Base-by-base conservation (phyloP, 2,797 vertebrate species). In the Heterohyrax brucei region DNA sequence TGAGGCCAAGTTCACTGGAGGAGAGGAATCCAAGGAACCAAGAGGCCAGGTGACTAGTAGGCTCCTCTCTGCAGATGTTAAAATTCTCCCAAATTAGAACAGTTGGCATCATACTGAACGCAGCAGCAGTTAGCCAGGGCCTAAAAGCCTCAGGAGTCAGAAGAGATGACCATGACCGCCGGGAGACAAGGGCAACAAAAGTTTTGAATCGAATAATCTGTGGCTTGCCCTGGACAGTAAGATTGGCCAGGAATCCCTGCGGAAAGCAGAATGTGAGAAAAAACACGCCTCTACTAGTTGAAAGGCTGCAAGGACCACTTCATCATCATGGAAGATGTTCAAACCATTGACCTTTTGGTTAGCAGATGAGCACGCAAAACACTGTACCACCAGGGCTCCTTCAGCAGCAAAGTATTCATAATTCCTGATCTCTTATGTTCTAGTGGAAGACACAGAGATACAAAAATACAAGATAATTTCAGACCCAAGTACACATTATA, bases 391-490 rank as follows among this genome's bases (percentile, higher is more conserved):
- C 53, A 56, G 53, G 53, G 53, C 53, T 56, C 53, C 53, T 56
- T 56, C 53, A 56, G 64, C 78, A 87, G 39, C 26, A 24, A 80
- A 48, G 22, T 22, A 14, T 10, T 30, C 44, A 2, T 28, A 30
- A 79, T 53, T 78, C 56, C 19, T 75, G 10, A n/a, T 18, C 39
- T 83, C 79, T 46, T 80, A 14, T 19, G 44, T 30, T 93, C 70
- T 61, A 33, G 64, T 44, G 44, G 48, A 56, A 82, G 70, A 89
- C 61, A 92, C 39, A 48, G 62, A 62, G 78, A 64, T 48, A 53
- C 48, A 62, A 93, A 91, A 76, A 59, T 21, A 73, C 4, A 16
- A 68, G 48, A 28, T 61, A 53, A 56, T 26, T 83, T 83, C 82
- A 48, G 78, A 64, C n/a, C 77, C 61, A 70, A 19, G 21, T 48